Percentiles rank a stretch among this genome's conserved stretches.
Conservation (phyloP, 2,797 vertebrate species). For the Lacerta bilineata region DNA sequence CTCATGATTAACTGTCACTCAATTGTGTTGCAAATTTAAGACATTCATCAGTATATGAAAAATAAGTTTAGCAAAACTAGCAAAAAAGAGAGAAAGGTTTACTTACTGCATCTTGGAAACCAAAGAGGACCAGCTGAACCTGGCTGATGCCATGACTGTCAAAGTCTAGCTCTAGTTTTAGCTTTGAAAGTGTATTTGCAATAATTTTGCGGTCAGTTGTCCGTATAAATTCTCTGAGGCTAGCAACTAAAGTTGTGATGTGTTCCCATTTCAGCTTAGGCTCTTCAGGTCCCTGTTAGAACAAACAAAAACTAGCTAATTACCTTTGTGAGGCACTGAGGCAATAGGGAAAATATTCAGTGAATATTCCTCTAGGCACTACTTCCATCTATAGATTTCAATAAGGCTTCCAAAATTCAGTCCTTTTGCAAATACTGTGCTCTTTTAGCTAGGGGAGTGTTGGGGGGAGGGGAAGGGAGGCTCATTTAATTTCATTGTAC, state of each 20-base stretch:
- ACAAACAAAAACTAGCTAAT: conserved; percentile 48
- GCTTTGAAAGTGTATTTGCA: conserved; percentile 91
- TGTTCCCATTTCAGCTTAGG: conserved; percentile 91
- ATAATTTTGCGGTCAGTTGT: conserved; percentile 98
- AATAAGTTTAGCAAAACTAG: background rate
- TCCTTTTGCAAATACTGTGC: background rate
- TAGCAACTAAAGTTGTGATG: conserved; percentile 90
- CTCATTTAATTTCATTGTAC: too few species aligned
- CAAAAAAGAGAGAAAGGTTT: background rate
- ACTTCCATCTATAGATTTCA: background rate
- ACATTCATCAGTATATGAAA: background rate
- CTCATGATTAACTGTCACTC: background rate
- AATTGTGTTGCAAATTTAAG: background rate
- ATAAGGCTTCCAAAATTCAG: background rate
- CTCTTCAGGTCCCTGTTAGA: conserved; percentile 88
- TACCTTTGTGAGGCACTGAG: background rate
- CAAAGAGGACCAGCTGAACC: conserved; percentile 95
- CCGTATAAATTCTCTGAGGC: conserved; percentile 93
- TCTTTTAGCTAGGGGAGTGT: background rate
- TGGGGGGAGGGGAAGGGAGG: too few species aligned
- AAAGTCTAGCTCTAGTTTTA: conserved; percentile 97
- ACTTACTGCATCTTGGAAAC: conserved; percentile 98
- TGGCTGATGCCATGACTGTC: conserved; percentile 97
- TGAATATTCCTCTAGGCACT: background rate
- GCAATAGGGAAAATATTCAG: background rate